Base-by-base conservation (phyloP, 2,797 vertebrate genomes). In the Typhlichthys eigenmanni region DNA sequence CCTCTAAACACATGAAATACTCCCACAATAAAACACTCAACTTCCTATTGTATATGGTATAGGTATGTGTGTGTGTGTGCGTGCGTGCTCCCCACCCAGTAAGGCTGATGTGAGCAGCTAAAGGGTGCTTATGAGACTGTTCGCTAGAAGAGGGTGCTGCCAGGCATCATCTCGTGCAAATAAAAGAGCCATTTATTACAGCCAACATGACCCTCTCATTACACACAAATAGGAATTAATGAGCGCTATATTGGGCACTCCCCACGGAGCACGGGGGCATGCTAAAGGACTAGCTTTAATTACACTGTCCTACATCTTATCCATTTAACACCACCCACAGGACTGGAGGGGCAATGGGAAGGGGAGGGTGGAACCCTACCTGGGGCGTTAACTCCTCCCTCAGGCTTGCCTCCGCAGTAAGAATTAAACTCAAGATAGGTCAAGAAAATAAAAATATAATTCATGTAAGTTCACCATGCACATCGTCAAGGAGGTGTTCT, bases 211-310 rank as follows among this genome's bases (percentile, higher is more conserved):
- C 88, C 90, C 91, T 91, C 90, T 92, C 88, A 90, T 92, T 91
- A 91, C 84, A 79, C 89, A 88, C 88, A 92, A 90, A 92, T 89
- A 86, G 90, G 88, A 91, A 92, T 91, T 92, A 92, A 92, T 91
- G 91, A 90, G 82, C 66, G 72, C 88, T 90, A 90, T 92, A 88
- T 91, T 63, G 66, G 85, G 84, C 62, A 11, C 80, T 91, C 90
- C 90, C 90, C 80, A 75, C 19, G 83, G 88, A 90, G 74, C 72
- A 55, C 82, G 85, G 73, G 82, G 80, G 81, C 78, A 78, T 64
- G 32, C 82, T 87, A 88, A 87, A 88, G 83, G 87, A 87, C 87
- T 79, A 68, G 74, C 75, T 84, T 86, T 91, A 90, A 91, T 92
- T 89, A 90, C 83, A 86, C 81, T 86, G 89, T 91, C 90, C 89